Evolutionary conservation across 2,113 vertebrate genomes (phyloP).

Genomic region (Ophthalmolycus amberensis): DNA sequence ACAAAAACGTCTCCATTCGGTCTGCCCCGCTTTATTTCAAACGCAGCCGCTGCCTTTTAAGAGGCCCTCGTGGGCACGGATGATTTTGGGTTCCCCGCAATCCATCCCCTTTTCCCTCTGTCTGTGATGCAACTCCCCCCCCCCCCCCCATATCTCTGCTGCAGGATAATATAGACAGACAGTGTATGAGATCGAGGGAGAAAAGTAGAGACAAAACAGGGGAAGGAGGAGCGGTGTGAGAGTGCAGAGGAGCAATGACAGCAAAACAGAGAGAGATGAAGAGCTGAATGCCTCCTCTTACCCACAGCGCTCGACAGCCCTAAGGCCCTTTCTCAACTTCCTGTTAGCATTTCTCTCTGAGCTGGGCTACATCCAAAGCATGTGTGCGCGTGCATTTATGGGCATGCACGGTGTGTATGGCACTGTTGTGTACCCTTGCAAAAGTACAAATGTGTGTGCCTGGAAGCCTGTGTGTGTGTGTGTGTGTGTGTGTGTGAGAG

Average conservation of each 20-base stretch:
- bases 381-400: slow-evolving; percentile 34
- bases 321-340: slow-evolving; percentile 71
- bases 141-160: slow-evolving; percentile 51
- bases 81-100: slow-evolving; percentile 72
- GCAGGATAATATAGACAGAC: slow-evolving; percentile 51
- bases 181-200: slow-evolving; percentile 28
- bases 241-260: slow-evolving; percentile 50
- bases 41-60: slow-evolving; percentile 82
- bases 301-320: slow-evolving; percentile 59
- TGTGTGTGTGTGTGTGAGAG: slow-evolving; percentile 32
- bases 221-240: slow-evolving; percentile 35
- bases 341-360: slow-evolving; percentile 61
- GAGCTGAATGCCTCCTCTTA: slow-evolving; percentile 66
- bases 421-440: slow-evolving; percentile 34
- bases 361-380: slow-evolving; percentile 60
- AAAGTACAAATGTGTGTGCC: slow-evolving; percentile 18
- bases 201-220: slow-evolving; percentile 35
- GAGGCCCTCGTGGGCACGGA: slow-evolving; percentile 68
- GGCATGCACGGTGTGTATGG: slow-evolving; percentile 40
- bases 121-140: slow-evolving; percentile 56
- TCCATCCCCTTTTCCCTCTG: slow-evolving; percentile 62
- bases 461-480: slow-evolving; percentile 21
- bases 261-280: slow-evolving; percentile 47
- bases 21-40: slow-evolving; percentile 86
- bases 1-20: slow-evolving; percentile 83